Base-by-base conservation (phyloP, 2,113 vertebrate species). In the Seriola rivoliana region DNA sequence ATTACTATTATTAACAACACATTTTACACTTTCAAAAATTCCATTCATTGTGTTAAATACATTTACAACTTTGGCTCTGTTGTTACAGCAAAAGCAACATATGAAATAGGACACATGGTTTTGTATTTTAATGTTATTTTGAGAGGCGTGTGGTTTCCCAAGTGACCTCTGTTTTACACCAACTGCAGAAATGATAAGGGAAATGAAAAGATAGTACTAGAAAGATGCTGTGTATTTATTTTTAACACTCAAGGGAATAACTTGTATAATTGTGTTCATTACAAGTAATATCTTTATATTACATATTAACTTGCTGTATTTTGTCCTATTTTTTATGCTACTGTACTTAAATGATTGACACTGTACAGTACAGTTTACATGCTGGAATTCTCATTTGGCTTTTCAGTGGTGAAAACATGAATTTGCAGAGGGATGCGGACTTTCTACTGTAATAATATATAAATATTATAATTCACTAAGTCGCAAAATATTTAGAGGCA, bases 91-190 rank as follows among this genome's bases (percentile, higher is more conserved):
- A 21, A 57, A 42, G 23, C 5, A 52, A n/a, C 62, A 4, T 5
- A 21, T n/a, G 36, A 70, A 29, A 29, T 8, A 29, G 29, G 1
- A 16, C 8, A 36, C 12, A 17, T 38, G 7, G 34, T 48, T 46
- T 69, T 63, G 55, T 50, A 42, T 44, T 5, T 25, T 57, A n/a
- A n/a, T 50, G 48, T 50, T 50, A 50, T 64, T 40, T 68, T 17
- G 21, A 32, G 14, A 14, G 5, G 29, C n/a, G 13, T 57, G 2
- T 1, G 4, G 2, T 9, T 38, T 50, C 48, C 17, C 48, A 52
- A 52, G 50, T 60, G 38, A 62, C 60, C 42, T 63, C 14, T 63
- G 11, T 77, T 65, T 75, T 25, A 73, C 60, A 75, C 40, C 10
- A 50, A 73, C 29, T 57, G 57, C 3, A 10, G 23, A 65, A 62